A percentile compares a stretch with the other conserved stretches of the same genome.
Evolutionary conservation across 1,140 invertebrate genomes (phyloP).

Genomic region (Propsilocerus akamusi): DNA sequence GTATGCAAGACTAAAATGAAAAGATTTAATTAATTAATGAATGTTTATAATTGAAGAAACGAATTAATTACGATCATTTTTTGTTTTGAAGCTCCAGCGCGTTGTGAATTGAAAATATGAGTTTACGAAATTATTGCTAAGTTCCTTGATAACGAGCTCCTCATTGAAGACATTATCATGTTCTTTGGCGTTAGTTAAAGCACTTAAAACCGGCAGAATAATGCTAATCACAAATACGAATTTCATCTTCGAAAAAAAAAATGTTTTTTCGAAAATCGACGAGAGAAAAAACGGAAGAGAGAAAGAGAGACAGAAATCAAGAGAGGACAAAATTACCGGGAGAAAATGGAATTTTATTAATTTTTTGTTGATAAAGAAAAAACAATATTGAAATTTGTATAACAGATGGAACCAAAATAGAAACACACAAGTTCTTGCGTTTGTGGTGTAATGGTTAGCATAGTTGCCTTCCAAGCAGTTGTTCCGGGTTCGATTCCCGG

Average conservation of each 20-base stretch:
- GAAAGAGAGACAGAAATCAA: no score
- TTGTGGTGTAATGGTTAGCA: constrained; percentile 56
- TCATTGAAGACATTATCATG: constrained; percentile 51
- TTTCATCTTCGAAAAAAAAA: no score
- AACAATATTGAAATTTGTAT: no score
- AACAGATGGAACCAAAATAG: no score
- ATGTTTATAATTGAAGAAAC: constrained; percentile 5
- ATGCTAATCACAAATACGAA: no score
- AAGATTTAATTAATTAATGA: constrained; percentile 7
- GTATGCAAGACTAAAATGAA: constrained; percentile 53
- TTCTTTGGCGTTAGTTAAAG: neutral
- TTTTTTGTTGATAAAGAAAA: no score
- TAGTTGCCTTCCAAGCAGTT: constrained; percentile 80
- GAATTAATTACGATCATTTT: constrained; percentile 34
- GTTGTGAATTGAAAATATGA: constrained; percentile 76
- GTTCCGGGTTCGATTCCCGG: constrained; percentile 91
- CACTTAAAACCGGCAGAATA: neutral
- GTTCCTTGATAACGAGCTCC: constrained; percentile 60
- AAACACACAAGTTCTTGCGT: no score
- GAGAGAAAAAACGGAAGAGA: no score
- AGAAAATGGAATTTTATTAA: no score
- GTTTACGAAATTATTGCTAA: constrained; percentile 58
- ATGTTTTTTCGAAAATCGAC: no score
- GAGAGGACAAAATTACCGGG: no score
- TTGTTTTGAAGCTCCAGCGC: constrained; percentile 38